phyloP scores from a whole-genome alignment of 2,113 vertebrate genomes.

The Pavo muticus region DNA sequence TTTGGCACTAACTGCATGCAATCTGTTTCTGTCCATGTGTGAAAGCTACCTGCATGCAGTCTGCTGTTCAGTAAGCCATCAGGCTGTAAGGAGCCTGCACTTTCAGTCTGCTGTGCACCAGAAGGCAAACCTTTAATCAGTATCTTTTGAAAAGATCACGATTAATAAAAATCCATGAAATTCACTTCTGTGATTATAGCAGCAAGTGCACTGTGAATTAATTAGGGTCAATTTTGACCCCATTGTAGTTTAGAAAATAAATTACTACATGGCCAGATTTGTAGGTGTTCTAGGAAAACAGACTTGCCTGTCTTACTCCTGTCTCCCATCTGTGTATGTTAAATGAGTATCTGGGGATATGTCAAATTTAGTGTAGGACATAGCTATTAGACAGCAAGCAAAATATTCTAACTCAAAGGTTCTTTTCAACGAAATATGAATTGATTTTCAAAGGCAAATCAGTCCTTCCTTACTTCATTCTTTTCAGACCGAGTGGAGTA shows the following conservation, averaged over 20 bases:
- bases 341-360: slow-evolving; percentile 57
- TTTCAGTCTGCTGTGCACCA: slow-evolving; percentile 45
- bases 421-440: slow-evolving; percentile 28
- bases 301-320: slow-evolving; percentile 24
- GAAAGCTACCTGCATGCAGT: slow-evolving; percentile 54
- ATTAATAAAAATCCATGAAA: slow-evolving; percentile 63
- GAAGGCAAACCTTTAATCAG: slow-evolving; percentile 63
- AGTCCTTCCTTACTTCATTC: neutral
- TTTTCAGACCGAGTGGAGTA: neutral
- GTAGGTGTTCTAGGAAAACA: slow-evolving; percentile 55
- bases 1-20: slow-evolving; percentile 55
- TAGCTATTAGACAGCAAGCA: slow-evolving; percentile 45
- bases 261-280: slow-evolving; percentile 51
- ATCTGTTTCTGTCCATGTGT: slow-evolving; percentile 27
- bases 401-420: neutral
- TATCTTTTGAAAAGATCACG: slow-evolving; percentile 53
- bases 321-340: slow-evolving; percentile 65
- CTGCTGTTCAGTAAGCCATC: neutral
- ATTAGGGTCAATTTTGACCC: slow-evolving; percentile 46
- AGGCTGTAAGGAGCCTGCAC: neutral
- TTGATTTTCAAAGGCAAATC: slow-evolving; percentile 59
- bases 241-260: slow-evolving; percentile 65
- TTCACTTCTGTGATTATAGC: slow-evolving; percentile 55
- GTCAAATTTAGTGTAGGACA: slow-evolving; percentile 58
- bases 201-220: slow-evolving; percentile 50